These are phyloP conservation scores for Lagopus muta DNA, from an alignment of 2,113 vertebrate species.

Conservation along the genomic window DNA sequence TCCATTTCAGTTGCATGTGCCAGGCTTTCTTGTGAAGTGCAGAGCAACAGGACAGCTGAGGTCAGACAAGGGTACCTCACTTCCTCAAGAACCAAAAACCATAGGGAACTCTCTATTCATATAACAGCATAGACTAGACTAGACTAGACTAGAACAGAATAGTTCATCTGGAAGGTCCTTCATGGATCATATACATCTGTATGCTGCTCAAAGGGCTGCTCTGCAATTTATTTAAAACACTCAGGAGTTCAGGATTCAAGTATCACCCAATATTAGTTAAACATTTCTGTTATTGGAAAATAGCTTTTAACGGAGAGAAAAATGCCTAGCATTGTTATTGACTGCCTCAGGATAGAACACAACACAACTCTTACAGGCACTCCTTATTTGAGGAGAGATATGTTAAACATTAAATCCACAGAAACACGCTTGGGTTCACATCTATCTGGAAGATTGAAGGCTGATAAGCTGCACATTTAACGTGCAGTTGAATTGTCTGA, in stretches of 20 bases:
- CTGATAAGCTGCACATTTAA: neutral
- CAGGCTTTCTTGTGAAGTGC: neutral
- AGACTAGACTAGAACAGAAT: neutral
- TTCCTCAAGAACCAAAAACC: neutral
- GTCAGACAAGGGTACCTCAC: neutral
- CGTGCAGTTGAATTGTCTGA: neutral
- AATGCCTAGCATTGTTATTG: neutral
- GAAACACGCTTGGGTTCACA: neutral
- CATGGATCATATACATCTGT: neutral
- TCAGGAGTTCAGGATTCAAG: neutral
- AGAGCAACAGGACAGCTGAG: neutral
- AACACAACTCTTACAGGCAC: neutral
- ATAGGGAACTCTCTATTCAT: neutral
- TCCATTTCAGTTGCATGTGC: neutral
- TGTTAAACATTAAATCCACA: neutral
- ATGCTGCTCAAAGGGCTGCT: neutral
- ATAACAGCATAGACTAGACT: neutral
- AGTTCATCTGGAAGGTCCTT: neutral
- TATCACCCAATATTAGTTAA: neutral
- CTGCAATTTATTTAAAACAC: neutral
- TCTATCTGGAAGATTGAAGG: neutral
- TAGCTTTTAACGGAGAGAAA: neutral
- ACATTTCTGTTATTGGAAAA: neutral
- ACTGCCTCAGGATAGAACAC: neutral
- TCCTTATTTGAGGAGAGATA: neutral